These are phyloP conservation scores for Cyprinodon variegatus DNA, from an alignment of 2,113 vertebrate genomes.

Conservation along the genomic window DNA sequence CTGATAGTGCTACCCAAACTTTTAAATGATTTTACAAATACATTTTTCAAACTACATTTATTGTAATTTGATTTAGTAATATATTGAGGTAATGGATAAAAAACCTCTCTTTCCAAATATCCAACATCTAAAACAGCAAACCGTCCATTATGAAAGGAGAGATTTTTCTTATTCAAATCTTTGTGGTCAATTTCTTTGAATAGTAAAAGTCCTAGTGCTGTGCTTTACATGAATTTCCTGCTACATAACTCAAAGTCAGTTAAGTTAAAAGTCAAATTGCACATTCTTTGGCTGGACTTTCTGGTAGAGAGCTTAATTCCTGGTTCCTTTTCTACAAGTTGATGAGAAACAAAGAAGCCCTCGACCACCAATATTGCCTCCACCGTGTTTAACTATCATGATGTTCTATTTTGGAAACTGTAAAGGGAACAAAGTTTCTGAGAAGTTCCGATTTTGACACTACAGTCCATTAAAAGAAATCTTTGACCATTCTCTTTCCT, in stretches of 20 bases:
- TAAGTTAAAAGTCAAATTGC: neutral
- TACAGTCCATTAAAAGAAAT: neutral
- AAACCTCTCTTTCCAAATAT: neutral
- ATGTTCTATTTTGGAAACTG: neutral
- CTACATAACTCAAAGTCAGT: no score
- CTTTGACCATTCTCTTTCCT: no score
- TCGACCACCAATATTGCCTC: neutral
- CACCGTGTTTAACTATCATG: neutral
- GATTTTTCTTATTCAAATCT: neutral
- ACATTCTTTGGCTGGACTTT: neutral
- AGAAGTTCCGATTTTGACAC: neutral
- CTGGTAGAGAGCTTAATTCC: neutral
- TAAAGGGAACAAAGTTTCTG: neutral
- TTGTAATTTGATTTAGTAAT: neutral
- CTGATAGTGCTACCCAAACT: neutral
- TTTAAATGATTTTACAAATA: neutral
- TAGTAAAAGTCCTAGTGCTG: no score
- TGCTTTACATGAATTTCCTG: no score
- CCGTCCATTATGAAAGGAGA: neutral
- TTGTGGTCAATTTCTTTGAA: neutral
- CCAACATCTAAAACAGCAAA: neutral
- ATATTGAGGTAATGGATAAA: neutral
- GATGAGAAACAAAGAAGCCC: neutral
- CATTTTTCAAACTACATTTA: neutral
- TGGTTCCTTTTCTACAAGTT: neutral